phyloP scores from a whole-genome alignment of 2,113 vertebrate genomes.

The Trachemys scripta region DNA sequence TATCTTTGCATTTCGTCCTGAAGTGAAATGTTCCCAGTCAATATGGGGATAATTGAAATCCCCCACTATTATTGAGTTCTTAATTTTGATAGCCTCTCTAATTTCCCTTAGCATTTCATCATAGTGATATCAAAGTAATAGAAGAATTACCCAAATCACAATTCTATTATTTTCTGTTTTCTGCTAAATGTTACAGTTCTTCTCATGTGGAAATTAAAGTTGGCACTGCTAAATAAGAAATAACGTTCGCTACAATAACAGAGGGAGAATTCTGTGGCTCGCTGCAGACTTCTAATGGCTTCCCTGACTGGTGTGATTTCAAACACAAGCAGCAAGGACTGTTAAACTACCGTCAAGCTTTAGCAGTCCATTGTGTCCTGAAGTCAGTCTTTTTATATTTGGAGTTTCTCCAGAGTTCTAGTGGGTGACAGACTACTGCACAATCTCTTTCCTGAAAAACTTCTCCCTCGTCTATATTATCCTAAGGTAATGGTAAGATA shows the following conservation, averaged over 20 bases:
- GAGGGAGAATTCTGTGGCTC: background rate
- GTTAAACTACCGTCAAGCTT: background rate
- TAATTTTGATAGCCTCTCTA: too few species aligned
- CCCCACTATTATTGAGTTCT: too few species aligned
- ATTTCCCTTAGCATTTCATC: background rate
- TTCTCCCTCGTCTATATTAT: background rate
- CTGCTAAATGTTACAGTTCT: background rate
- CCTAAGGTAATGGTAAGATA: background rate
- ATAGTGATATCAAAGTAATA: background rate
- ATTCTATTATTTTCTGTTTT: background rate
- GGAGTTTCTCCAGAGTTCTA: background rate
- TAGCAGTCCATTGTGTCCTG: background rate
- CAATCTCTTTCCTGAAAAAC: slow-evolving; percentile 9
- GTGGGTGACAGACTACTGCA: slow-evolving; percentile 12
- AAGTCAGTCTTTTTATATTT: background rate
- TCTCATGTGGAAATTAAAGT: background rate
- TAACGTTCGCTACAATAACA: background rate
- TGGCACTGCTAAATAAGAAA: background rate
- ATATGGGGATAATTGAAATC: too few species aligned
- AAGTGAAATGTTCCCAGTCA: too few species aligned
- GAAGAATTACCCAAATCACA: background rate
- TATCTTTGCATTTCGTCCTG: too few species aligned
- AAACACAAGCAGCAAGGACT: slow-evolving; percentile 8
- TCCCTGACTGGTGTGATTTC: background rate
- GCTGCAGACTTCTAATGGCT: background rate